Evolutionary conservation across 2,113 vertebrate species (phyloP), one percentile per base, ranked within the genome.

Genomic region (Nothoprocta pentlandii): DNA sequence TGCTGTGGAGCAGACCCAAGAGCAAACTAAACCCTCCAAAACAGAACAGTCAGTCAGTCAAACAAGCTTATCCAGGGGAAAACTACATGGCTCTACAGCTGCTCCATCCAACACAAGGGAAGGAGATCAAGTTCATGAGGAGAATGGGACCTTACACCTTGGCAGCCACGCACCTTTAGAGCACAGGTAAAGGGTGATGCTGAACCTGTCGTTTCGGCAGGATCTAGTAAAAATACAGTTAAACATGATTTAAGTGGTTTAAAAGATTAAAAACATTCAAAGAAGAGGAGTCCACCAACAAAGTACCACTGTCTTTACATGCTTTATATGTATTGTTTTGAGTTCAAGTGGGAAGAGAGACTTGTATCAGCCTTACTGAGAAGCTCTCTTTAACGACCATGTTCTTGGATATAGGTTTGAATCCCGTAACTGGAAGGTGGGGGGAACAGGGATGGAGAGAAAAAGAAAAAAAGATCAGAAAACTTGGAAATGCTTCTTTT

Each of bases 21-120:
- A 91, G 62, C 39, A 64, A 87, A 81, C 19, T 34, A 76, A 94
- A 71, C 9, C 32, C 74, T 78, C 47, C 46, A 70, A 80, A 91
- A 87, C 70, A 92, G 78, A 94, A 89, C 68, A 81, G 54, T 44
- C 61, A 74, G 44, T 82, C 67, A 85, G 79, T 42, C 70, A 59
- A 92, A 77, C 80, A 74, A 83, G 82, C n/a, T 83, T 87, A 80
- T 49, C 63, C 54, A 90, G 71, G 51, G 68, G 71, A 92, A 95
- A 93, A 80, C 54, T 93, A 77, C 8, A 21, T 39, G n/a, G 76
- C 75, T 91, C 36, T 41, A 80, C n/a, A 88, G 74, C 58, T 80
- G 79, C 75, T 77, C 41, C 76, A 93, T 77, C 23, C 59, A 30
- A 88, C 68, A 63, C 2, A 2, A 87, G 12, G 41, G 17, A 74